Evolutionary conservation across 2,797 vertebrate species (phyloP).

Genomic region (Aplochiton taeniatus): DNA sequence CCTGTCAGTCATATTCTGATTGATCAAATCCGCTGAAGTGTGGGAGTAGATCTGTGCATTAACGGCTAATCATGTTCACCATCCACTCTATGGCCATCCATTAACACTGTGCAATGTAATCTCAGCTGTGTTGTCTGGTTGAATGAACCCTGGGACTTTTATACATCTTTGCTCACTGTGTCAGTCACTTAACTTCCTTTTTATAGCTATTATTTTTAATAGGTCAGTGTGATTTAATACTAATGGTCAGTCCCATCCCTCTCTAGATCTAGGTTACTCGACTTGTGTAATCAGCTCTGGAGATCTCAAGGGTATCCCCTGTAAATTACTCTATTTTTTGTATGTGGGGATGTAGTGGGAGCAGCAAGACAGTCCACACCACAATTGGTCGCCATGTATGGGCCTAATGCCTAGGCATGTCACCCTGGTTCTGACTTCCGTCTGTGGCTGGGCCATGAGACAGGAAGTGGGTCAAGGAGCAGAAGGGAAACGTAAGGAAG

Average conservation of each 20-base stretch:
- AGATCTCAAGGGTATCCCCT: conserved; percentile 19
- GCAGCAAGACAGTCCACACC: conserved; percentile 22
- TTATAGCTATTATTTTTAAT: too few relatives aligned
- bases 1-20: too few relatives aligned
- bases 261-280: conserved; percentile 28
- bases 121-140: too few relatives aligned
- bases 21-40: too few relatives aligned
- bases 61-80: too few relatives aligned
- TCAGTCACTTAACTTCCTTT: too few relatives aligned
- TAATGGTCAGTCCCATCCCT: conserved; percentile 35
- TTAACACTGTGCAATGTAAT: too few relatives aligned
- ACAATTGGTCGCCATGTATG: conserved; percentile 53
- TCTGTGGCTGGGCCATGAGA: conserved; percentile 34
- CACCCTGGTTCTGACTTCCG: conserved; percentile 28
- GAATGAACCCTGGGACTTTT: too few relatives aligned
- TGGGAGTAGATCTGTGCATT: too few relatives aligned
- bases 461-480: conserved; percentile 75
- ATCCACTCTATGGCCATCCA: too few relatives aligned
- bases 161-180: too few relatives aligned
- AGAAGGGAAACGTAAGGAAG: conserved; percentile 55
- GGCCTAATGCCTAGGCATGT: conserved; percentile 49
- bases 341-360: conserved; percentile 32
- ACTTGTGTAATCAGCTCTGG: conserved; percentile 27
- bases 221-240: conserved; percentile 44
- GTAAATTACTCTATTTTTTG: neutral